These are phyloP conservation scores for Thalassoma bifasciatum DNA, from an alignment of 2,113 vertebrate species.

Conservation along the genomic window DNA sequence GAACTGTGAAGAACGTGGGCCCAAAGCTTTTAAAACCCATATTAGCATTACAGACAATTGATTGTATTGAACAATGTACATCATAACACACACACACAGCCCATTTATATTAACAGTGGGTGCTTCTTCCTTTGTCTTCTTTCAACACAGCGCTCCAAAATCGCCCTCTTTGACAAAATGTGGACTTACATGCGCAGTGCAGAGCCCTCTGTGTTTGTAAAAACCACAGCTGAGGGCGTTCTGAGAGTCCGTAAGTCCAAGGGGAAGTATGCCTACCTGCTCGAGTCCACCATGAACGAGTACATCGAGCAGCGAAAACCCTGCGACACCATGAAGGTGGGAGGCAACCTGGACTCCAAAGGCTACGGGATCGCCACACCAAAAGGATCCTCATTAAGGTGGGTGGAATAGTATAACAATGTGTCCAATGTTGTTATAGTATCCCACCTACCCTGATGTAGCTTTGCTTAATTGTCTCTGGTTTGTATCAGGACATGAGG, in stretches of 20 bases:
- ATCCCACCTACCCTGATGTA: slow-evolving; percentile 99
- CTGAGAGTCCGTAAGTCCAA: slow-evolving; percentile 97
- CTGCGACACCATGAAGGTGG: slow-evolving; percentile 99
- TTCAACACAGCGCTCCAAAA: slow-evolving; percentile 94
- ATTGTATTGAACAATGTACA: no score
- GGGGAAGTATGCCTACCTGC: slow-evolving; percentile 98
- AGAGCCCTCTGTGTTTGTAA: slow-evolving; percentile 99
- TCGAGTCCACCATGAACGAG: slow-evolving; percentile 99
- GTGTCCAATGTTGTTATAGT: slow-evolving; percentile 99
- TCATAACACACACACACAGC: background rate
- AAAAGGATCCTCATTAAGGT: slow-evolving; percentile 99
- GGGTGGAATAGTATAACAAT: slow-evolving; percentile 99
- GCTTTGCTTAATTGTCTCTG: slow-evolving; percentile 96
- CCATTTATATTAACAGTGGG: background rate
- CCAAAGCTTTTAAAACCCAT: background rate
- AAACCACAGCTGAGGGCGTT: slow-evolving; percentile 98
- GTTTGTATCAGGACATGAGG: slow-evolving; percentile 98
- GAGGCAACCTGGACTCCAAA: slow-evolving; percentile 99
- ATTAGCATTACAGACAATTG: background rate
- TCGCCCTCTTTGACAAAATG: slow-evolving; percentile 99
- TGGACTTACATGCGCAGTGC: slow-evolving; percentile 99
- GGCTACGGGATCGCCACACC: slow-evolving; percentile 99
- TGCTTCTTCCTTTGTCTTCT: slow-evolving; percentile 46
- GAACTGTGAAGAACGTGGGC: no score
- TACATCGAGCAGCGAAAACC: slow-evolving; percentile 99